Base-by-base conservation (phyloP, 2,888 invertebrate species). In the Harpalus rubripes region DNA sequence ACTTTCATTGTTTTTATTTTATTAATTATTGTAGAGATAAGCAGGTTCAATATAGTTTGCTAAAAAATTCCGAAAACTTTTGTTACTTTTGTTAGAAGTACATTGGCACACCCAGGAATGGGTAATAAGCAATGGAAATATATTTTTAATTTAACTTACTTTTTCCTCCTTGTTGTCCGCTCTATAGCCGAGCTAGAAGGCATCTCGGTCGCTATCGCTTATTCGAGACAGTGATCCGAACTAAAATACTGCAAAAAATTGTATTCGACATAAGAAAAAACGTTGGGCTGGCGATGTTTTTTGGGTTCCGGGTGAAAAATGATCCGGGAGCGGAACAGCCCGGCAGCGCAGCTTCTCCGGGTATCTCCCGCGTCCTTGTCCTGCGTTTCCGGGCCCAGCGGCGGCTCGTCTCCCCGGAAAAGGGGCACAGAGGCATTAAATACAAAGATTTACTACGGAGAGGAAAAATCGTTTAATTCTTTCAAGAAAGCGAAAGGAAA, bases 241-340 rank as follows among this genome's bases (percentile, higher is more conserved):
- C 82, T 86, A 86, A 85, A 86, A 86, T 86, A 85, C 85, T 85
- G 87, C 87, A 88, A 87, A 88, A 89, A 88, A 87, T 87, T 87
- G 88, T 88, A 88, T 89, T 88, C 88, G 88, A 87, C 87, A 86
- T 85, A 87, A 87, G 63, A 84, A 86, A 87, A 88, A 89, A 89
- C 87, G 88, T 89, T 89, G 90, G 90, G 89, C 87, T 88, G 88
- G 88, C 88, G 89, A 88, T 88, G 89, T 89, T 90, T 90, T 89
- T 90, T 90, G 88, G 87, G 87, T 84, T 78, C 84, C 87, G 87
- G 88, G 88, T 90, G 90, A 90, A 90, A 90, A 90, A 90, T 90
- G 90, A 90, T 88, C 84, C 59, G 78, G 78, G 59, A 63, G 88
- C 88, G 86, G 88, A 87, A 87, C 87, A 87, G 87, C 87, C 88